A percentile compares a stretch with the other conserved stretches of the same genome.
Conservation (phyloP, 2,797 vertebrate genomes). For the Champsocephalus gunnari region DNA sequence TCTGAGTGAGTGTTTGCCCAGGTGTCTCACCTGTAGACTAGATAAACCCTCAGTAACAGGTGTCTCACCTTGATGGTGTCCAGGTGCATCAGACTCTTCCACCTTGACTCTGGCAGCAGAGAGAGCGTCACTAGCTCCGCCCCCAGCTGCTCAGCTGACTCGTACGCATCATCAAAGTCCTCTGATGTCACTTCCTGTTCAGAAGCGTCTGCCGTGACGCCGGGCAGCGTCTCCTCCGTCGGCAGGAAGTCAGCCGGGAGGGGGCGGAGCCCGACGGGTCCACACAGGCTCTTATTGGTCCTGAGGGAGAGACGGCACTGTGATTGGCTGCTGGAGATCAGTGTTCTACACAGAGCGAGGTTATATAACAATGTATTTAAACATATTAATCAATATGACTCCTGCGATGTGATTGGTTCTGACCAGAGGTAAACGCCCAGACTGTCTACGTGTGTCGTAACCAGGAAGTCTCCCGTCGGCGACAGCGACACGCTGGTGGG, state of each 20-base stretch:
- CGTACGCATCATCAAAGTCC: conserved; percentile 85
- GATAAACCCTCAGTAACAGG: too few relatives aligned
- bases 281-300: conserved; percentile 94
- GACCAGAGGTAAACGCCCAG: conserved; percentile 95
- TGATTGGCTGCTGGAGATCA: conserved; percentile 46
- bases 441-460: conserved; percentile 93
- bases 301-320: conserved; percentile 72
- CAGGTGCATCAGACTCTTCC: conserved; percentile 94
- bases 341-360: too few relatives aligned
- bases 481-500: conserved; percentile 92
- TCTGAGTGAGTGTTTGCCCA: too few relatives aligned
- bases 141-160: conserved; percentile 91
- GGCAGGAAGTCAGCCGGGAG: conserved; percentile 92
- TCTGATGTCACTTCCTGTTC: conserved; percentile 75
- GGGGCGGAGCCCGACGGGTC: conserved; percentile 91
- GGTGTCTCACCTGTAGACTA: too few relatives aligned
- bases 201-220: conserved; percentile 69
- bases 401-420: conserved; percentile 65
- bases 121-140: conserved; percentile 92
- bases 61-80: conserved; percentile 90
- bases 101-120: conserved; percentile 91
- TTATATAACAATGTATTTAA: too few relatives aligned
- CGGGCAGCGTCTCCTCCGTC: conserved; percentile 84
- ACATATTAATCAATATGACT: too few relatives aligned
- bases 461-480: conserved; percentile 95